Evolutionary conservation across 2,113 vertebrate genomes (phyloP).

Genomic region (Calyptomena viridis): DNA sequence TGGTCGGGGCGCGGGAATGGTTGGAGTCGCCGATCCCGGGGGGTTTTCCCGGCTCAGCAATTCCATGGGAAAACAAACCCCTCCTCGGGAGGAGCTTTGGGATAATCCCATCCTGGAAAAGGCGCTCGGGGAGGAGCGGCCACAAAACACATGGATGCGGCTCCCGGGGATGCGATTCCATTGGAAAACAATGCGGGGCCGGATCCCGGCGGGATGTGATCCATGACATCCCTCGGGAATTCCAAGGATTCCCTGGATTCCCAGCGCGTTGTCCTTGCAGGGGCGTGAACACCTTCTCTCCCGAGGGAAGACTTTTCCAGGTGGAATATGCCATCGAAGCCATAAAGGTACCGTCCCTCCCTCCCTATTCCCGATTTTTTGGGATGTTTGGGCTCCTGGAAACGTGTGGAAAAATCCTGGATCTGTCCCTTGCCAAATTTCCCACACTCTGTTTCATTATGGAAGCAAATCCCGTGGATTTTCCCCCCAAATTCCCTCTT

Average conservation of each 20-base stretch:
- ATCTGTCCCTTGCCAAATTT: not conserved
- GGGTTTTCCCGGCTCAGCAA: no score
- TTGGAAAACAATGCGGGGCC: no score
- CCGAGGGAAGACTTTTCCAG: conserved; percentile 96
- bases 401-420: not conserved
- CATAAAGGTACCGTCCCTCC: conserved; percentile 84
- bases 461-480: accelerated
- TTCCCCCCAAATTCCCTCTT: not conserved
- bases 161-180: no score
- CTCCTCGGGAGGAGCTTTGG: no score
- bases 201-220: no score
- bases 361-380: not conserved
- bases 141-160: no score
- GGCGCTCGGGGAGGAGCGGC: no score
- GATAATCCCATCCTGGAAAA: no score
- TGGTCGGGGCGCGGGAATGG: no score
- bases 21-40: no score
- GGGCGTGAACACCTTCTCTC: conserved; percentile 98
- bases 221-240: no score
- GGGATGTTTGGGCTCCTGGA: accelerated
- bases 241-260: no score
- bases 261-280: conserved; percentile 65
- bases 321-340: conserved; percentile 99
- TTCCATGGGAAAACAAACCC: not conserved
- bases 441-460: not conserved